phyloP scores from a whole-genome alignment of 1,140 invertebrate species.

The Neodiprion lecontei region DNA sequence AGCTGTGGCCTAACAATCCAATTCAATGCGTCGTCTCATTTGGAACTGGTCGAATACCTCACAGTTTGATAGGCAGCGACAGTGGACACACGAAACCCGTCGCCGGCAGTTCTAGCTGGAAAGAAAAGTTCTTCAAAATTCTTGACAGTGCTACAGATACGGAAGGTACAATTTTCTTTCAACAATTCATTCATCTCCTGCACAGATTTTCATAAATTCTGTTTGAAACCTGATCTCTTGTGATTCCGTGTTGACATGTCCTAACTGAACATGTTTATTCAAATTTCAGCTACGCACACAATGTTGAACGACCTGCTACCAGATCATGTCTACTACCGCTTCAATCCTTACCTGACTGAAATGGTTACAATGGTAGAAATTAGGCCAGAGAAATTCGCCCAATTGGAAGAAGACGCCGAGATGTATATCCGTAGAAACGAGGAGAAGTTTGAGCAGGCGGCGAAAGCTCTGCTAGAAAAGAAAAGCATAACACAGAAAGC shows the following conservation, averaged over 20 bases:
- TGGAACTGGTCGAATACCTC: constrained; percentile 77
- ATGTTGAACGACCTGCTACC: constrained; percentile 84
- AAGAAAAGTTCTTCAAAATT: constrained; percentile 83
- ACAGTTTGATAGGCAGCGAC: constrained; percentile 51
- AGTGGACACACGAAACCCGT: constrained; percentile 45
- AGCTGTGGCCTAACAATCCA: constrained; percentile 81
- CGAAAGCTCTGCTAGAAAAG: constrained; percentile 58
- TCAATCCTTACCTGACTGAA: constrained; percentile 90
- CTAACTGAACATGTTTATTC: constrained; percentile 26
- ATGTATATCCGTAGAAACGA: constrained; percentile 83
- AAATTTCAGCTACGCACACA: constrained; percentile 76
- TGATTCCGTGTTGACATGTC: constrained; percentile 25
- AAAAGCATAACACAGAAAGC: constrained; percentile 55
- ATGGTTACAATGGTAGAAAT: constrained; percentile 86
- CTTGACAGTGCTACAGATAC: constrained; percentile 91
- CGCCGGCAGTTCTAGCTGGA: constrained; percentile 69
- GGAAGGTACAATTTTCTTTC: constrained; percentile 69
- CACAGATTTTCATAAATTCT: constrained; percentile 1
- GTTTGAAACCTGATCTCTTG: background rate
- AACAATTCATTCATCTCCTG: constrained; percentile 13
- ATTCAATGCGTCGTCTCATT: constrained; percentile 89
- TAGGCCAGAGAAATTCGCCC: constrained; percentile 69
- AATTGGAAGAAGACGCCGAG: constrained; percentile 70
- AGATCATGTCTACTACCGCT: constrained; percentile 81
- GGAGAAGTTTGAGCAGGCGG: constrained; percentile 71